Evolutionary conservation across 2,888 invertebrate genomes (phyloP), one percentile per base, ranked within the genome.

Genomic region (Spilarctia lutea): DNA sequence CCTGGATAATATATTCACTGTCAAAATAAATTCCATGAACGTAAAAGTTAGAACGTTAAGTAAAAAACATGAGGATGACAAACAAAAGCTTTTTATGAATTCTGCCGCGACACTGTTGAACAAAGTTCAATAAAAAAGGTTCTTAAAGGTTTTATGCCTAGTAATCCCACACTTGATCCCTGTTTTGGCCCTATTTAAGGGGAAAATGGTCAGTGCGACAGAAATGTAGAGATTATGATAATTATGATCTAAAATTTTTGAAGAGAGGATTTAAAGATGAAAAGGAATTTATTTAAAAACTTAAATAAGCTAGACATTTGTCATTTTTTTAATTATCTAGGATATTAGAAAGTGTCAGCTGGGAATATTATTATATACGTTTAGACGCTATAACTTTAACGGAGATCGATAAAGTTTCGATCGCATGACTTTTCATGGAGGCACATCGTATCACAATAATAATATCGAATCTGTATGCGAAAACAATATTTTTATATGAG

Each of bases 81-180:
- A 72, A 72, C 72, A 72, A 67, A 67, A 39, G 3, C 20, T 67
- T 67, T 45, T 67, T 45, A 30, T 48, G 20, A 68, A 68, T 68
- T 68, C 24, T 48, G 68, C 3, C n/a, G 45, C 24, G 68, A 48
- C 68, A 48, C 24, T 24, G 20, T 45, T 30, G 45, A 30, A 45
- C 20, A 33, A 68, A 48, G 30, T 30, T 30, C 10, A 45, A 39
- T 30, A 68, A 68, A 68, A 45, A 30, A 63, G 27, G 39, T 52
- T 45, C 35, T 68, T 30, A 68, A 68, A 68, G 13, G 35, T 24
- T 35, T 35, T 35, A 35, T 11, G n/a, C 33, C 52, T 35, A 20
- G 39, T 70, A 60, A 70, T 70, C 39, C 60, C 16, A n/a, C 56
- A 39, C 70, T 60, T 68, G 27, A 70, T 70, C 60, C 60, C 60